Evolutionary conservation across 2,113 vertebrate species (phyloP), one percentile per base, ranked within the genome.

Genomic region (Willisornis vidua): DNA sequence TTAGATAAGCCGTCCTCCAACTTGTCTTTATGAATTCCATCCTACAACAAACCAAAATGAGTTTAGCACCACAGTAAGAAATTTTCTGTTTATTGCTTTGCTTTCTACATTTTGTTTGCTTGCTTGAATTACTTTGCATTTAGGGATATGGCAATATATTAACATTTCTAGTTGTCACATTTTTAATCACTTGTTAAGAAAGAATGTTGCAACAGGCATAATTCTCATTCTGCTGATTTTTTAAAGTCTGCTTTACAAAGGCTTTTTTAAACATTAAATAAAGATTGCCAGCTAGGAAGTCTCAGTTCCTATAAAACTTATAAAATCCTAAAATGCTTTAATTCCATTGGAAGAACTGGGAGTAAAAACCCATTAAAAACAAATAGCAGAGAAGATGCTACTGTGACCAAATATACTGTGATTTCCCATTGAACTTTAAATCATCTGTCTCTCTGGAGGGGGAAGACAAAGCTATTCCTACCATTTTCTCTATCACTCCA

Each of bases 11-110:
- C 19, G 0, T 62, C 85, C 63, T 89, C 85, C 66, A 19, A 28
- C n/a, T 95, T 94, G 43, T 31, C 72, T 59, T 61, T 74, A 52
- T 23, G 51, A 76, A 90, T 59, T 81, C 37, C 90, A 41, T 88
- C 98, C 98, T 98, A 82, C 61, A 94, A 97, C 9, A 86, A 88
- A 89, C 5, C 39, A 95, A 61, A 85, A 45, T 7, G 0, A 87
- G 31, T 66, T 84, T 90, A 75, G 37, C 6, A 76, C 1, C 18
- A 68, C 43, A 72, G 22, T 8, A 72, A 87, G 29, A 51, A 13
- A 14, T 8, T 3, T 51, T 63, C 65, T 75, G 12, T 31, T 89
- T 3, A 55, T 6, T 37, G 33, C 28, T 86, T 79, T 76, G n/a
- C 19, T n/a, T 73, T 54, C 10, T 28, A 19, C 43, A 14, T 11